Evolutionary conservation across 2,113 vertebrate species (phyloP).

Genomic region (Tragelaphus strepsiceros): DNA sequence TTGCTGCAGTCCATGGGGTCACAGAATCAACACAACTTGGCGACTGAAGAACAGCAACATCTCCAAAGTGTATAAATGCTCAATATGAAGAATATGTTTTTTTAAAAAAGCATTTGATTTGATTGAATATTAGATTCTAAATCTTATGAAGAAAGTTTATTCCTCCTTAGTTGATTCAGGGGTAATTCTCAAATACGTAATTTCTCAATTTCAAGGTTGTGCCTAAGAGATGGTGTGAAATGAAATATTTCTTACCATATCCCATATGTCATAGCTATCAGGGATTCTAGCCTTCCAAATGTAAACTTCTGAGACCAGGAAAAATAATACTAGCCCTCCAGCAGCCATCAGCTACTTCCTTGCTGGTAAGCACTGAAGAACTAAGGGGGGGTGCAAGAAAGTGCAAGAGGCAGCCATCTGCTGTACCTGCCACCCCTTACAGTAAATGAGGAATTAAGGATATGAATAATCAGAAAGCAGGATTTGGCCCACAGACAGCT

Average conservation of each 20-base stretch:
- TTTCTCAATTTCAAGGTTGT: not conserved
- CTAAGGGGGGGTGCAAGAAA: not conserved
- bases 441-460: not conserved
- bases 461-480: not conserved
- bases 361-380: not conserved
- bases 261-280: not conserved
- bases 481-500: not conserved
- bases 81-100: not conserved
- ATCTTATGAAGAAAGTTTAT: not conserved
- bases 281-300: not conserved
- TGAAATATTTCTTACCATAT: not conserved
- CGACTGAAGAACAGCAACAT: not conserved
- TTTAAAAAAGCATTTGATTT: not conserved
- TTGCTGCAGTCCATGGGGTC: not conserved
- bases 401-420: not conserved
- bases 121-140: not conserved
- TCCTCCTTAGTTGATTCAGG: not conserved
- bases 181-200: not conserved
- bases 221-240: not conserved
- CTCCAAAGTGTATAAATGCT: not conserved
- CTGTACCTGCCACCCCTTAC: not conserved
- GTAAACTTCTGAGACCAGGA: not conserved
- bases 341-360: not conserved
- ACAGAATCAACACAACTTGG: not conserved
- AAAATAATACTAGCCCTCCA: not conserved